phyloP scores from a whole-genome alignment of 2,888 invertebrate genomes.

The Heliconius hortense region DNA sequence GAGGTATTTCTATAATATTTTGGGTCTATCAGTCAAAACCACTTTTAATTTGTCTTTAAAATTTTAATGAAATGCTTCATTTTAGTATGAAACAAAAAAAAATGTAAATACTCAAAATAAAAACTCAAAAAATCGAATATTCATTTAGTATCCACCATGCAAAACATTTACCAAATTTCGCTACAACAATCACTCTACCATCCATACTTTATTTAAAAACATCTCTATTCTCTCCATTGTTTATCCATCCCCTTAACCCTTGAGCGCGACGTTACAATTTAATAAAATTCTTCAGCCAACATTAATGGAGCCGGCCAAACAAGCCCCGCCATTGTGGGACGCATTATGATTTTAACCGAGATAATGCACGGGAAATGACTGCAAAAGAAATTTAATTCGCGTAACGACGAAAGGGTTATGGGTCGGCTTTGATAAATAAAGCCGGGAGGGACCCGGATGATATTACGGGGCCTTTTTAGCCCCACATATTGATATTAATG shows the following conservation, averaged over 20 bases:
- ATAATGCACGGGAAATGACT: conserved; percentile 82
- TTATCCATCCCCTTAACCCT: conserved; percentile 56
- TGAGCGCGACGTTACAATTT: conserved; percentile 74
- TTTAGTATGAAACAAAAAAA: not conserved
- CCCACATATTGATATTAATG: conserved; percentile 81
- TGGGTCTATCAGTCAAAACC: no score
- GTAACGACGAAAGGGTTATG: conserved; percentile 80
- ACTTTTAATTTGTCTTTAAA: no score
- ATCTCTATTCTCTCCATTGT: conserved; percentile 36
- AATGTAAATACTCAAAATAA: not conserved
- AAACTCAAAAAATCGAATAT: not conserved
- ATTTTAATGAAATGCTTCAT: no score
- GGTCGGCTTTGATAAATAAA: conserved; percentile 79
- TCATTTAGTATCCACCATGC: not conserved
- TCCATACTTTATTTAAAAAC: conserved; percentile 5
- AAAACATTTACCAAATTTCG: not conserved
- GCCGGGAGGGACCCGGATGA: conserved; percentile 69
- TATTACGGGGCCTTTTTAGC: conserved; percentile 75
- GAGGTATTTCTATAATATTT: no score
- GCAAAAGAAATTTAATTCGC: conserved; percentile 82
- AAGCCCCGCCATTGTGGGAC: conserved; percentile 68
- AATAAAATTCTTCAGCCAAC: conserved; percentile 79
- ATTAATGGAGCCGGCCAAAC: conserved; percentile 75
- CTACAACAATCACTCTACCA: conserved; percentile 9
- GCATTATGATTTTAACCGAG: conserved; percentile 80